Evolutionary conservation across 1,140 invertebrate species (phyloP), one percentile per base, ranked within the genome.

Genomic region (Macrocentrus cingulum): DNA sequence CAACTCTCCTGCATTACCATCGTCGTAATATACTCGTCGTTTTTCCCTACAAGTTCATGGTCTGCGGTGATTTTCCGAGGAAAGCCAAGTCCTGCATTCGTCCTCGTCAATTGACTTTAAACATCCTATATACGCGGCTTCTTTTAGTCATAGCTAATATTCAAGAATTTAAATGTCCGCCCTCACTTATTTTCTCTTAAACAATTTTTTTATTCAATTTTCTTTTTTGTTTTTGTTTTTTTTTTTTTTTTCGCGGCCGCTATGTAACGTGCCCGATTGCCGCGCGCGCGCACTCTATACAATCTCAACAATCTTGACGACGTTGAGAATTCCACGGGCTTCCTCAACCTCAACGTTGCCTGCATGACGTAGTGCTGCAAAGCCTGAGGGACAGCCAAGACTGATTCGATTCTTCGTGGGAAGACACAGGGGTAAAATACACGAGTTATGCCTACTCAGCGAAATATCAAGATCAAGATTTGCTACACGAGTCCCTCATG

Each of bases 341-440:
- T 36, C 18, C 18, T 34, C 36, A 29, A 19, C 48, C 48, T 36
- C 48, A 29, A 51, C 48, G 48, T 32, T 51, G 29, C 15, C 11
- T 51, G 20, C 36, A 49, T 49, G 46, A 36, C 25, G 18, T 36
- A 16, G n/a, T 16, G n/a, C n/a, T n/a, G n/a, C n/a, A 19, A 51
- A 29, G 32, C 22, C 13, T 16, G 8, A 42, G 20, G 37, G 25
- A 44, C 41, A 55, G 15, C 41, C 41, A 29, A 32, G 52, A 55
- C 52, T 45, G 39, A 55, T 55, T 45, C 41, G 52, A 55, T 55
- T 45, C 11, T 25, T 34, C 52, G 41, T 55, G 52, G 52, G 52
- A 55, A 55, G 52, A 7, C 5, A 52, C 4, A 9, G 9, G 4
- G 4, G 37, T 5, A 39, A 39, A 15, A 39, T 39, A 11, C 4